Evolutionary conservation across 1,140 invertebrate species (phyloP), one percentile per base, ranked within the genome.

Genomic region (Diuraphis noxia): DNA sequence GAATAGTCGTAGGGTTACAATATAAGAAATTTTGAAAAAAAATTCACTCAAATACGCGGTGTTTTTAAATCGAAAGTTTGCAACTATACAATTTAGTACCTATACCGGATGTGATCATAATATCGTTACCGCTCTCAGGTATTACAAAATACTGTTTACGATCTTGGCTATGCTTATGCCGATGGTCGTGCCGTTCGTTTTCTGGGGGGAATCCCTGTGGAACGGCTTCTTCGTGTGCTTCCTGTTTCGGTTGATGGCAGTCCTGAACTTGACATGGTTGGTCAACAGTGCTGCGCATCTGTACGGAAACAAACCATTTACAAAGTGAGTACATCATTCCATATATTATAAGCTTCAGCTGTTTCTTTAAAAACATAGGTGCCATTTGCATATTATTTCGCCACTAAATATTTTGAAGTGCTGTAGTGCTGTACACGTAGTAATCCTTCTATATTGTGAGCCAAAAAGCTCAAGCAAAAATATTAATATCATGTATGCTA

Each of bases 241-340:
- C 81, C 34, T 94, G 49, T 94, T 94, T 88, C 93, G 95, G 4
- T 95, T 95, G 92, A 95, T 95, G 92, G 92, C 94, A 23, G 94
- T 94, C 21, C 94, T 96, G 7, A 95, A 97, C 93, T 94, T 94
- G 63, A 97, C 96, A 2, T 97, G 96, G 96, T 93, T 95, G 40
- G 96, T 97, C 25, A 97, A 97, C 94, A 96, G 95, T 93, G 94
- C 95, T n/a, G 96, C 96, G 23, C 96, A 97, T 93, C 94, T 95
- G 92, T 96, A 94, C 93, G 96, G 96, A 19, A 94, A 93, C 88
- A 94, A 94, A 93, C 96, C 96, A 1, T 97, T 96, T 93, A 96
- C 97, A 93, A 93, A 95, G 95, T 94, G 94, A 94, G 93, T 94
- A 52, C 56, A 63, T 63, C 34, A 72, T 72, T n/a, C 3, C n/a